Evolutionary conservation across 2,888 invertebrate genomes (phyloP), one percentile per base, ranked within the genome.

Genomic region (Meiosimyza platycephala): DNA sequence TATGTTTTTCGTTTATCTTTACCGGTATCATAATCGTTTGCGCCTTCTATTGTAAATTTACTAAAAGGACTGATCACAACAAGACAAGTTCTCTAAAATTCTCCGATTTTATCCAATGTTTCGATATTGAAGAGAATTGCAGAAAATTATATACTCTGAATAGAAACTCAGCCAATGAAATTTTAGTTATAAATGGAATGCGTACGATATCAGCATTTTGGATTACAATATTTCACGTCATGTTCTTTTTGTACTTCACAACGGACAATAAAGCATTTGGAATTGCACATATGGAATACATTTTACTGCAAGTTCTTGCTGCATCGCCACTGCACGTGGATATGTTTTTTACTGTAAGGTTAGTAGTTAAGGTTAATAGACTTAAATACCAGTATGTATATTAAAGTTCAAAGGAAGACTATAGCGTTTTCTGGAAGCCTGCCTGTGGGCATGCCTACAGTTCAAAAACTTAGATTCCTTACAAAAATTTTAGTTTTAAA

Each of bases 341-440:
- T 78, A 79, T 84, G 16, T 86, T 86, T 75, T 86, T 86, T 72
- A 83, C 85, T 28, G 85, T 86, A 50, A 86, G 86, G 85, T 85
- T 75, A 75, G 40, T 40, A 77, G 68, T 67, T n/a, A 15, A 1
- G 22, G 22, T 22, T 22, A 22, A 22, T 22, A 22, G 22, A 22
- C 22, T 22, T 22, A 22, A 22, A 22, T 22, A 22, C 22, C 2
- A 22, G 22, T 22, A 22, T 22, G 22, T 22, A 22, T 55, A 1
- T 12, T 40, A 12, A 18, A n/a, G 11, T 16, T 55, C 55, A 55
- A 11, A 48, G 4, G 4, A 3, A 28, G 3, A 28, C 4, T 4
- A 22, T 2, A 2, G 22, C 22, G 28, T 28, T 28, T 28, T 28
- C 28, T 28, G 28, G 28, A 28, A 28, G 28, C 4, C 28, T 28